A percentile compares a stretch with the other conserved stretches of the same genome.
Evolutionary conservation across 1,140 invertebrate species (phyloP).

Genomic region (Anadara kagoshimensis): DNA sequence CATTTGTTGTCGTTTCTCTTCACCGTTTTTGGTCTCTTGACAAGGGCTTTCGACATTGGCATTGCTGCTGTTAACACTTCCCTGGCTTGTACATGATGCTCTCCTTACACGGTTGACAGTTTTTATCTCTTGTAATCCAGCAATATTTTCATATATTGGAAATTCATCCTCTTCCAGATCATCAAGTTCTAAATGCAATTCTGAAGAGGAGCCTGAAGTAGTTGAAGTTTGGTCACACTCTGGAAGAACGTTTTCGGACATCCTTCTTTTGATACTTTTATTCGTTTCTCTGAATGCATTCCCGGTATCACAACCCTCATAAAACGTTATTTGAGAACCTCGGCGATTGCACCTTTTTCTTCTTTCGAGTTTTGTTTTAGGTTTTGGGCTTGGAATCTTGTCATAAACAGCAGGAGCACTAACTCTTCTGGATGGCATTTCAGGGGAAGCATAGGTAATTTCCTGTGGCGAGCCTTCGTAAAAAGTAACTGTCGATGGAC

Average conservation of each 20-base stretch:
- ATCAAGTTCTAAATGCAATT: background rate
- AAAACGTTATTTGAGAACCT: no score
- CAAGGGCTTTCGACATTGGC: no score
- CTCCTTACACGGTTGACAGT: no score
- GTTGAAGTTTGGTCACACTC: background rate
- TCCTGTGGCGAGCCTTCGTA: slow-evolving; percentile 16
- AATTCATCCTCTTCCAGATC: background rate
- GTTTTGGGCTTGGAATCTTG: no score
- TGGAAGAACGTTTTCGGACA: no score
- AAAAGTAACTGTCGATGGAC: slow-evolving; percentile 25
- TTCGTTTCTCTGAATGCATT: background rate
- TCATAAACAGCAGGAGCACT: slow-evolving; percentile 24
- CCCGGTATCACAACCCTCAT: background rate
- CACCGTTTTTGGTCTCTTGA: no score
- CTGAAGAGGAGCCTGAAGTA: background rate
- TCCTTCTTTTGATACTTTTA: background rate
- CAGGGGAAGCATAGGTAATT: slow-evolving; percentile 16
- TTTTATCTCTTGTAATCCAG: background rate
- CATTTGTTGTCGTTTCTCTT: no score
- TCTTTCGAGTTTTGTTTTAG: no score
- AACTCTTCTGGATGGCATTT: slow-evolving; percentile 14
- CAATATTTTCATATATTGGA: slow-evolving; percentile 16
- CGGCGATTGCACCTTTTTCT: no score
- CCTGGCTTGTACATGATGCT: no score
- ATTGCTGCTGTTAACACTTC: no score